These are phyloP conservation scores for Watsonalla cultraria DNA, from an alignment of 2,888 invertebrate species.

Conservation along the genomic window DNA sequence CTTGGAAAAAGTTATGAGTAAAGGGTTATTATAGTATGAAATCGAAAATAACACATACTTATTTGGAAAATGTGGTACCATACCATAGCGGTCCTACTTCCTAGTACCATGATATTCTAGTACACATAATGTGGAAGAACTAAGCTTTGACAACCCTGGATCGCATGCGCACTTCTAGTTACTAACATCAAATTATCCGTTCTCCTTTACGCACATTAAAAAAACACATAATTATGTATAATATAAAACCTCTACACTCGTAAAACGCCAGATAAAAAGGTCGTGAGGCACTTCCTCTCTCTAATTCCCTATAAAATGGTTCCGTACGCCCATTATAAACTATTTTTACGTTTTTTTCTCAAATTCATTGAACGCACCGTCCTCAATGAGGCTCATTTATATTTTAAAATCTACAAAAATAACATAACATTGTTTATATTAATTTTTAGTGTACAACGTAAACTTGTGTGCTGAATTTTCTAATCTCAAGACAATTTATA, in stretches of 20 bases:
- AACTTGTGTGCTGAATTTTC: conserved; percentile 69
- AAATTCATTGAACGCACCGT: conserved; percentile 69
- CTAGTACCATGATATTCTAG: too few relatives aligned
- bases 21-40: too few relatives aligned
- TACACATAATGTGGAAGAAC: too few relatives aligned
- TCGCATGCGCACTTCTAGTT: conserved; percentile 38
- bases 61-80: too few relatives aligned
- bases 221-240: conserved; percentile 70
- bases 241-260: conserved; percentile 71
- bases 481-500: conserved; percentile 47
- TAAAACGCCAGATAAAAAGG: conserved; percentile 72
- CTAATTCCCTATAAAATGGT: conserved; percentile 63
- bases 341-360: conserved; percentile 57
- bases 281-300: conserved; percentile 66
- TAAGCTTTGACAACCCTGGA: conserved; percentile 20
- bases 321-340: conserved; percentile 66
- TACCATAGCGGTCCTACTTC: too few relatives aligned
- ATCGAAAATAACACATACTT: too few relatives aligned
- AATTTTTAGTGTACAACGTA: conserved; percentile 61
- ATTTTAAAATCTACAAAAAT: conserved; percentile 66
- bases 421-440: conserved; percentile 64
- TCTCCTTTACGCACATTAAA: conserved; percentile 56
- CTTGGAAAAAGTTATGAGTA: too few relatives aligned
- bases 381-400: conserved; percentile 71
- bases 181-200: conserved; percentile 54